A percentile compares a stretch with the other conserved stretches of the same genome.
Conservation (phyloP, 2,113 vertebrate species). For the Bubo bubo region DNA sequence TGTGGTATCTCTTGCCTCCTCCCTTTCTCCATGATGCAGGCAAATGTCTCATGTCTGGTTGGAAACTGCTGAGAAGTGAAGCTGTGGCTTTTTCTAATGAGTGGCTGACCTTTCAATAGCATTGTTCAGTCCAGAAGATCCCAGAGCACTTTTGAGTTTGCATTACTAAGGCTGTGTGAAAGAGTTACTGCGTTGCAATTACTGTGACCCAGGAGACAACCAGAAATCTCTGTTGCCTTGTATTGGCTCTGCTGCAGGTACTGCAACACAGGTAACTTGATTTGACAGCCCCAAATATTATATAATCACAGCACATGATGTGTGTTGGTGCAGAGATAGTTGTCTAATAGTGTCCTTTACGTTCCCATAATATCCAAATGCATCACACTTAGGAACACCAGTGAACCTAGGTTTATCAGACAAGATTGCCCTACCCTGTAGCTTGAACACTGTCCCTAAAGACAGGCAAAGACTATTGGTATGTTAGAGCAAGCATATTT, state of each 20-base stretch:
- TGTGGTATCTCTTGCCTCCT: background rate
- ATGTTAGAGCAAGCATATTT: background rate
- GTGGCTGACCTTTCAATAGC: background rate
- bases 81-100: background rate
- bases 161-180: background rate
- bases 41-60: background rate
- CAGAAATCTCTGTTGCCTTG: background rate
- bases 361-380: background rate
- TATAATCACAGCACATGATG: accelerated
- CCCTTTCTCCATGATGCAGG: background rate
- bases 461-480: background rate
- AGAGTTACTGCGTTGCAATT: background rate
- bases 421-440: background rate
- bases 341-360: background rate
- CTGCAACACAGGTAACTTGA: background rate
- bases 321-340: background rate
- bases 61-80: background rate
- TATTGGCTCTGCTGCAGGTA: background rate
- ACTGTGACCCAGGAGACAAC: background rate
- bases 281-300: background rate
- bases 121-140: background rate
- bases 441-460: background rate
- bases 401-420: background rate
- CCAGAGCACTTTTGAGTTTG: background rate
- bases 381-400: background rate